phyloP scores from a whole-genome alignment of 1,140 invertebrate species.

The Drosophila bipectinata region DNA sequence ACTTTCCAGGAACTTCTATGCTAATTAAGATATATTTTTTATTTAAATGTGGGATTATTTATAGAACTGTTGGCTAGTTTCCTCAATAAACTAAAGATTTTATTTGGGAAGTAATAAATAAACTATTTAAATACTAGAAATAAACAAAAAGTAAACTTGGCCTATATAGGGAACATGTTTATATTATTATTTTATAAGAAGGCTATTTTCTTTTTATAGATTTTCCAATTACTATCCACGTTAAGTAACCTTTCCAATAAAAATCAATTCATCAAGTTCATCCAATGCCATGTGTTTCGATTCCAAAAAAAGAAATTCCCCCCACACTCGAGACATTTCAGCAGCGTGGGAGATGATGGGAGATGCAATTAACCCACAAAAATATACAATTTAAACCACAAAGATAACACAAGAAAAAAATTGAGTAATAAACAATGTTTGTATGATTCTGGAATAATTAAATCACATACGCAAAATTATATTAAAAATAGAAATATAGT shows the following conservation, averaged over 20 bases:
- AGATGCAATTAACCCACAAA: conserved; percentile 44
- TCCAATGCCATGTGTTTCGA: conserved; percentile 20
- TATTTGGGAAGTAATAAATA: neutral
- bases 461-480: no score
- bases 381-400: conserved; percentile 7
- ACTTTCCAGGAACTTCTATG: neutral
- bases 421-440: conserved; percentile 1
- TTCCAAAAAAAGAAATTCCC: conserved; percentile 10
- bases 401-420: conserved; percentile 2
- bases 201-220: no score
- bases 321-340: conserved; percentile 12
- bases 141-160: neutral
- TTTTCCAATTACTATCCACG: no score
- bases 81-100: neutral
- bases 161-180: no score
- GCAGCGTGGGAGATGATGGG: conserved; percentile 47
- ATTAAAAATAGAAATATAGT: neutral
- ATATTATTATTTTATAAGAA: no score
- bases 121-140: neutral
- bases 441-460: neutral
- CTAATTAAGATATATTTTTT: neutral
- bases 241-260: conserved; percentile 20
- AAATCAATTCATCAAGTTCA: conserved; percentile 6
- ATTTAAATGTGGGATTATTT: no score
- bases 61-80: neutral